phyloP scores from a whole-genome alignment of 1,140 invertebrate species.

The Ceratina calcarata region DNA sequence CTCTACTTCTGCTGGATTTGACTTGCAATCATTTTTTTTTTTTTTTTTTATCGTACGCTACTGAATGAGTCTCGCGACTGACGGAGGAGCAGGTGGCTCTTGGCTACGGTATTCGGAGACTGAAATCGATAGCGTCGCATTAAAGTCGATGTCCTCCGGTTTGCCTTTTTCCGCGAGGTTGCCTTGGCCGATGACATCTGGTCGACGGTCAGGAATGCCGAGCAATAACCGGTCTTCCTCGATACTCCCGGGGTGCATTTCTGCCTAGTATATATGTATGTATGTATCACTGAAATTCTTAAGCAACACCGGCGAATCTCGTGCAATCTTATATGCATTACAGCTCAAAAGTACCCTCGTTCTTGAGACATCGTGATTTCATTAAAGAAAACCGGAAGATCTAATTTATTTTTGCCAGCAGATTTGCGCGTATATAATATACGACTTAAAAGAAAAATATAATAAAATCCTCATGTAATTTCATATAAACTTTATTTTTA shows the following conservation, averaged over 20 bases:
- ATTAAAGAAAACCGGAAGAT: too few species aligned
- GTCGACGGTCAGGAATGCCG: slow-evolving; percentile 72
- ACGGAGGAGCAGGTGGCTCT: slow-evolving; percentile 8
- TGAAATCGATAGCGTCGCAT: slow-evolving; percentile 63
- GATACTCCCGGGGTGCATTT: slow-evolving; percentile 59
- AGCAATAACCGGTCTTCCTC: slow-evolving; percentile 71
- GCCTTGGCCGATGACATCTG: slow-evolving; percentile 75
- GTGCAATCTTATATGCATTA: slow-evolving; percentile 31
- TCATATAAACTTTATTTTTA: too few species aligned
- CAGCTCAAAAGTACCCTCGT: too few species aligned
- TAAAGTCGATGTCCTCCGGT: slow-evolving; percentile 62
- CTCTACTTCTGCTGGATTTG: neutral
- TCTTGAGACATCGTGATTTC: too few species aligned
- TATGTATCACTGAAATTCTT: slow-evolving; percentile 50
- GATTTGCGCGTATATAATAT: too few species aligned
- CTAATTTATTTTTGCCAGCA: too few species aligned
- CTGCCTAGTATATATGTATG: slow-evolving; percentile 45
- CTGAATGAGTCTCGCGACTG: slow-evolving; percentile 37
- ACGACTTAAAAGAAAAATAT: too few species aligned
- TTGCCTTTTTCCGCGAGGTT: slow-evolving; percentile 62
- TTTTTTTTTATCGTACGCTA: neutral
- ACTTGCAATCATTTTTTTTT: neutral
- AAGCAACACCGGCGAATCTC: slow-evolving; percentile 48
- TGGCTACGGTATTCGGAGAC: slow-evolving; percentile 51
- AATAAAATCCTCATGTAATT: too few species aligned